Base-by-base conservation (phyloP, 2,113 vertebrate genomes). In the Lichenostomus cassidix region DNA sequence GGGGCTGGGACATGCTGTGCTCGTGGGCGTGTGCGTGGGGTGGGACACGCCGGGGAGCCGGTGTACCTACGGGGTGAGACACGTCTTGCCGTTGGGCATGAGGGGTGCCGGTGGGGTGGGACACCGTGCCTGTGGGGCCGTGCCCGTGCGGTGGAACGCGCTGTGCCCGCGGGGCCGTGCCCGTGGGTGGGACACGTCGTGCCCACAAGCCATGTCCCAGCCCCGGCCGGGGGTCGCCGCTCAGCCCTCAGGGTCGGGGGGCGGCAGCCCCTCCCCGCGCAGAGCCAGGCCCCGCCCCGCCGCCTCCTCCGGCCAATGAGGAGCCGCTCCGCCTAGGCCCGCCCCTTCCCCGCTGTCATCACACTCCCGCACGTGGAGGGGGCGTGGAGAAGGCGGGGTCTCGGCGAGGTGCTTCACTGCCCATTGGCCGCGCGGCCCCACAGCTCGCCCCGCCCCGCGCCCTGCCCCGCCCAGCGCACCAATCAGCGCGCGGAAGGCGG, bases 311-410 rank as follows among this genome's bases (percentile, higher is more conserved):
- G 8, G 2, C 90, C 90, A 94, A 95, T 91, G 41, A 78, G 15
- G 0, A 59, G 4, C 44, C 35, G 13, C 5, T 2, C 3, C 2
- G 1, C 8, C 12, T n/a, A 53, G 31, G 14, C 24, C 81, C 76
- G 39, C 87, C 92, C 83, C 37, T 15, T 76, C 58, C 83, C 71
- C 35, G 75, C 90, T 95, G 90, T 96, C 95, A 96, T 96, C 92
- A 96, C 95, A 95, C 58, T 73, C 46, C 84, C 82, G 95, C 95
- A 96, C 94, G 95, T 96, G 95, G 95, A 96, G 94, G 71, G 83
- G 95, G 95, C 87, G 94, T 70, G 18, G 0, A 0, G 10, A 2
- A 0, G 91, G 94, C 7, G 58, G 52, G 53, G 20, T 2, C 6
- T 2, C 3, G 1, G 1, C 1, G 2, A 10, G 0, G 0, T 1